Evolutionary conservation across 2,797 vertebrate species (phyloP).

Genomic region (Acanthornis magna): DNA sequence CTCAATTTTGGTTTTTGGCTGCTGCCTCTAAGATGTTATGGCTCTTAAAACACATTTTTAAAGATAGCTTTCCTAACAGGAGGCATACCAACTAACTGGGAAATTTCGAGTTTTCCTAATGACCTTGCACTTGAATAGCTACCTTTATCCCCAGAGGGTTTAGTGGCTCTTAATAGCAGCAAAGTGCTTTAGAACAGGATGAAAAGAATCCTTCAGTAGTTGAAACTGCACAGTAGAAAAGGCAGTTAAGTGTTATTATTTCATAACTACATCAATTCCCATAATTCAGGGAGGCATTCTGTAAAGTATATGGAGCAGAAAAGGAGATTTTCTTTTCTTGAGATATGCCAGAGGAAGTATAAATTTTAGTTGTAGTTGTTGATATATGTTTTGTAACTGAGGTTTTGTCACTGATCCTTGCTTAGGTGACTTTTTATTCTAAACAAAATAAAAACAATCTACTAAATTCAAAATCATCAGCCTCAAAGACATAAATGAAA

Average conservation of each 20-base stretch:
- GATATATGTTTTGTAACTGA: neutral
- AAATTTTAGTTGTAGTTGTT: neutral
- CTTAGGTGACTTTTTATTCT: neutral
- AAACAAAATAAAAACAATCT: neutral
- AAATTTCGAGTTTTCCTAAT: neutral
- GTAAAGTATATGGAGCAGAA: neutral
- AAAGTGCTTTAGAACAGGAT: neutral
- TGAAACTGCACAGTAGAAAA: neutral
- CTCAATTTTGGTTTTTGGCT: neutral
- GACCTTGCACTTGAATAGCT: conserved; percentile 3
- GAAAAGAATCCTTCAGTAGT: neutral
- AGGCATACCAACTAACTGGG: neutral
- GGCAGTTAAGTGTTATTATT: neutral
- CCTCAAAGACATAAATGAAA: neutral
- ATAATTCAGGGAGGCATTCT: neutral
- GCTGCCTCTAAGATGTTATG: neutral
- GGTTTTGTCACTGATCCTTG: neutral
- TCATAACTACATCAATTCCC: neutral
- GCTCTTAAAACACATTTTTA: neutral
- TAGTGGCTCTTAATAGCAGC: neutral
- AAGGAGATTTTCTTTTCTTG: neutral
- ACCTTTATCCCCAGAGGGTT: neutral
- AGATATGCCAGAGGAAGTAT: neutral
- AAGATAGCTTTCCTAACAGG: neutral
- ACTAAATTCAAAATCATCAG: neutral